A percentile compares a stretch with the other conserved stretches of the same genome.
Conservation (phyloP, 2,797 vertebrate genomes). For the Sus cebifrons region DNA sequence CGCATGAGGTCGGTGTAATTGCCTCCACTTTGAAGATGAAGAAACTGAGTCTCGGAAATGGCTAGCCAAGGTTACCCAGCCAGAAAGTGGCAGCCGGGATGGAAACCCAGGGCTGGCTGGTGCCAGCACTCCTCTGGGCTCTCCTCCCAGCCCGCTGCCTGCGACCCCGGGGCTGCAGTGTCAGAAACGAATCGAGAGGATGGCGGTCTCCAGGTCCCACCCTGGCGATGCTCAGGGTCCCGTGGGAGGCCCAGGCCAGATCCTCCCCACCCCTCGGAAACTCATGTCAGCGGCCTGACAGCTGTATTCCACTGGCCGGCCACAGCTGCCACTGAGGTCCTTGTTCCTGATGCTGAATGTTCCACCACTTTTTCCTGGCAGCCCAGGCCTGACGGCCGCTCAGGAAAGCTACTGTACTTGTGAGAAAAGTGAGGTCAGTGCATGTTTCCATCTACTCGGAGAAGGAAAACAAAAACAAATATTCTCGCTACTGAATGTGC, state of each 20-base stretch:
- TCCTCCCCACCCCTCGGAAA: constrained; percentile 77
- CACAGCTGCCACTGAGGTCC: constrained; percentile 87
- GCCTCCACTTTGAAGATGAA: neutral
- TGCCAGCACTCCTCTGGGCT: neutral
- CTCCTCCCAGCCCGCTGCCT: neutral
- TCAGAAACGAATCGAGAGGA: neutral
- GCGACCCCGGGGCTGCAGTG: neutral
- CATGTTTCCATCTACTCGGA: constrained; percentile 91
- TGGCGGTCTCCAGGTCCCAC: neutral
- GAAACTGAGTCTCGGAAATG: neutral
- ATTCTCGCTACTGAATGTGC: constrained; percentile 91
- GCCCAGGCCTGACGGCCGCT: constrained; percentile 86
- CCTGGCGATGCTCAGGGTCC: constrained; percentile 40
- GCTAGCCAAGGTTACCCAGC: neutral
- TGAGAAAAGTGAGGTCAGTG: constrained; percentile 92
- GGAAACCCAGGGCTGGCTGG: neutral
- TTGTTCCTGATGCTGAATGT: constrained; percentile 87
- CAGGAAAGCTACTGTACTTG: constrained; percentile 93
- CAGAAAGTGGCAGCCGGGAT: neutral
- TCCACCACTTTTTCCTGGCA: constrained; percentile 92
- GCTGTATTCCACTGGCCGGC: constrained; percentile 85
- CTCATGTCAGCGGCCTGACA: constrained; percentile 83
- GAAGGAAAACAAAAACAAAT: constrained; percentile 93
- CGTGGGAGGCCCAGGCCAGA: constrained; percentile 8
- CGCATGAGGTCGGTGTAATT: neutral